Evolutionary conservation across 2,888 invertebrate genomes (phyloP), one percentile per base, ranked within the genome.

Genomic region (Diplolepis rosae): DNA sequence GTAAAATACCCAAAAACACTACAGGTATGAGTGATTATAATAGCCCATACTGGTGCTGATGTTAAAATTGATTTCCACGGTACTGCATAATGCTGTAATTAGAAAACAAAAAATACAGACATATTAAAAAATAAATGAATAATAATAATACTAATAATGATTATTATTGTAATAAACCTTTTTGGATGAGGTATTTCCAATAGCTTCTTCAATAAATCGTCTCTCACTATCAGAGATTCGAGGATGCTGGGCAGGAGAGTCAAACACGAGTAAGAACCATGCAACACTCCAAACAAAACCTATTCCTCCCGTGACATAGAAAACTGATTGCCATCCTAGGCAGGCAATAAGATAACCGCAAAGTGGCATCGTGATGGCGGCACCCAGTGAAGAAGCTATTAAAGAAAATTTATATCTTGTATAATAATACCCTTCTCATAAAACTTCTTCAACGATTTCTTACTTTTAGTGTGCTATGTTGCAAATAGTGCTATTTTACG

Each of bases 1-100:
- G 95, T 96, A 89, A 96, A 96, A 90, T 95, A 96, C 0, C 96
- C 95, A 89, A 95, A 96, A 61, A 96, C 95, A 5, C 95, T 95
- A 69, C 95, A 93, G 0, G 93, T 94, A 85, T 96, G 96, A 0
- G 95, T 95, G 70, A 96, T 89, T 77, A 96, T 92, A 84, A 96
- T 95, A 13, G 96, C 95, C 95, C 95, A 96, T 4, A 96, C 96
- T 0, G 95, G 94, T 0, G 91, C 84, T 0, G 95, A 95, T 1
- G 91, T 90, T 50, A 96, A 86, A 79, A 96, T 90, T 22, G 90
- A 87, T 66, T 88, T 89, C 95, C 96, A 96, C 0, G 96, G 96
- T 0, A 95, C 95, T 45, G 92, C 84, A 15, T 88, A 85, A 45
- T 90, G 90, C 91, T 91, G 79, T 0, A 80, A 83, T 72, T 18